phyloP scores from a whole-genome alignment of 1,140 invertebrate species.

The Nautilus pompilius region DNA sequence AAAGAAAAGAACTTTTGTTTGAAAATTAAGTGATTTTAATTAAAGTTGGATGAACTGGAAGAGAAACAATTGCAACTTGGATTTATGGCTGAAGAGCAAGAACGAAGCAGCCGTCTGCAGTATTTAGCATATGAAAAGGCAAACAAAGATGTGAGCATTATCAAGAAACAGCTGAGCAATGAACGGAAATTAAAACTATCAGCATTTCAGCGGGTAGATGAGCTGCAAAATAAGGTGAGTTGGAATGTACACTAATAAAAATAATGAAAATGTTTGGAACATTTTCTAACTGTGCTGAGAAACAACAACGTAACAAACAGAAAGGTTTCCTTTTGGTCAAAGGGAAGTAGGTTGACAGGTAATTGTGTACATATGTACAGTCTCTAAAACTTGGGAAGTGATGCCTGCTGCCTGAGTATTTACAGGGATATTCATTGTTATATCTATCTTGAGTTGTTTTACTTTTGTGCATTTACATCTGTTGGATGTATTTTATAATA shows the following conservation, averaged over 20 bases:
- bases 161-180: slow-evolving; percentile 39
- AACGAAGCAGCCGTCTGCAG: slow-evolving; percentile 31
- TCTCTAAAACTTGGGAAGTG: too few species aligned
- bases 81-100: slow-evolving; percentile 37
- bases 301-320: too few species aligned
- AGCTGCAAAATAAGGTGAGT: slow-evolving; percentile 43
- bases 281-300: neutral
- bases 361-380: too few species aligned
- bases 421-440: too few species aligned
- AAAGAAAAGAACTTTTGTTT: neutral
- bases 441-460: too few species aligned
- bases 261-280: neutral
- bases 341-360: too few species aligned
- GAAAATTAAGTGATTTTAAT: slow-evolving; percentile 2
- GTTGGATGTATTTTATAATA: too few species aligned
- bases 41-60: slow-evolving; percentile 41
- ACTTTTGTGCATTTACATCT: too few species aligned
- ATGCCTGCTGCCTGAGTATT: too few species aligned
- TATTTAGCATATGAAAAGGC: slow-evolving; percentile 37
- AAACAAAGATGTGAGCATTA: slow-evolving; percentile 34
- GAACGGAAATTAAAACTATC: slow-evolving; percentile 47
- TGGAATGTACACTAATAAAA: neutral
- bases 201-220: slow-evolving; percentile 49
- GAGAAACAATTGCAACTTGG: slow-evolving; percentile 39
- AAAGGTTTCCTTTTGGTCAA: too few species aligned